Conservation (phyloP, 2,797 vertebrate genomes). For the Graptemys geographica region DNA sequence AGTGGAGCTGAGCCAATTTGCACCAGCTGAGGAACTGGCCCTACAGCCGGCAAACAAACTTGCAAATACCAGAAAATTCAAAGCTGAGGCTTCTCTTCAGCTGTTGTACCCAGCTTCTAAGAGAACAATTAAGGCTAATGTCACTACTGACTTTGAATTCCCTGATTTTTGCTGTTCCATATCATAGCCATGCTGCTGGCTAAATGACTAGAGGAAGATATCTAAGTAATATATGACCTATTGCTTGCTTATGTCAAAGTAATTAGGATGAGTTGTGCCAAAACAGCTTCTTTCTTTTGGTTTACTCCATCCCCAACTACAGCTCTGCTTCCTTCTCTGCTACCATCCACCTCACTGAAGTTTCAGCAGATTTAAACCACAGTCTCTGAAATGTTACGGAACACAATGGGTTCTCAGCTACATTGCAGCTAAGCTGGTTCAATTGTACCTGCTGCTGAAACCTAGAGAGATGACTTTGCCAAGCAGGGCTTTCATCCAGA, state of each 20-base stretch:
- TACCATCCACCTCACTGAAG: background rate
- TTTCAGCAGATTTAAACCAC: background rate
- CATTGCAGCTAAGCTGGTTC: background rate
- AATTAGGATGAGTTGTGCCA: background rate
- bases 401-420: background rate
- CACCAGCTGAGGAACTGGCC: background rate
- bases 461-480: background rate
- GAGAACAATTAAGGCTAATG: background rate
- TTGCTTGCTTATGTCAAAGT: background rate
- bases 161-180: background rate
- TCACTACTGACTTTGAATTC: background rate
- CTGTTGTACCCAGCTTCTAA: background rate
- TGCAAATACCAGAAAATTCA: background rate
- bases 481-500: background rate
- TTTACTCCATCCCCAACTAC: background rate
- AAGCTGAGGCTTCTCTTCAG: background rate
- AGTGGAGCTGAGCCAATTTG: background rate
- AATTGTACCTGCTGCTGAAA: background rate
- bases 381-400: background rate
- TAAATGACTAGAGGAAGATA: background rate
- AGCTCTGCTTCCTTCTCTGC: background rate
- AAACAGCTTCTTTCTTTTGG: background rate
- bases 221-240: no score
- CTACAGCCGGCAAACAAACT: background rate
- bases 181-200: background rate